Percentiles rank a stretch among this genome's conserved stretches.
phyloP scores from a whole-genome alignment of 2,797 vertebrate species.

The Sphenodon punctatus region DNA sequence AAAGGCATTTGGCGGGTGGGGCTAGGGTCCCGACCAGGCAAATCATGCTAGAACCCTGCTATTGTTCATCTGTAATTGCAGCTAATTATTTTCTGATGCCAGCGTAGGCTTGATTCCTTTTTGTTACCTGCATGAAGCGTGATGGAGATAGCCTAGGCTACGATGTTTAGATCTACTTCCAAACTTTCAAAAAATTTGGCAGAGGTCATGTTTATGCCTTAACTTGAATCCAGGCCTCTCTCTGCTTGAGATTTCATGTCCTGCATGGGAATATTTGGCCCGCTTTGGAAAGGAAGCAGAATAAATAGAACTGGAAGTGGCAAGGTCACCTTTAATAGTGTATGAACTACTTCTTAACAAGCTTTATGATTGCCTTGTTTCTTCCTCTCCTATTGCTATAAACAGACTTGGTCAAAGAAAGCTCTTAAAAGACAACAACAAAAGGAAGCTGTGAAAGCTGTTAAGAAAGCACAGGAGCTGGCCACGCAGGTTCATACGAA shows the following conservation, averaged over 20 bases:
- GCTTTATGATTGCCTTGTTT: conserved; percentile 78
- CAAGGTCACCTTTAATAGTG: conserved; percentile 74
- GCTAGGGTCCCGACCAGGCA: no score
- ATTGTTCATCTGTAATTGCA: neutral
- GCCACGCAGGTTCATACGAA: conserved; percentile 77
- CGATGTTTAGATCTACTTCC: neutral
- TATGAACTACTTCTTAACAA: conserved; percentile 64
- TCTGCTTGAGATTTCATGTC: conserved; percentile 43
- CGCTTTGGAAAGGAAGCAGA: conserved; percentile 74
- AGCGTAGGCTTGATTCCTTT: neutral
- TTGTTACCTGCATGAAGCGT: conserved; percentile 11
- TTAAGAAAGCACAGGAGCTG: conserved; percentile 86
- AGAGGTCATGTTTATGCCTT: no score
- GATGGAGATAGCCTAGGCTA: neutral
- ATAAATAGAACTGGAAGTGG: conserved; percentile 85
- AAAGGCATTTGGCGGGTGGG: no score
- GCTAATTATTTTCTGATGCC: neutral
- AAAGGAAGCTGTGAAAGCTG: conserved; percentile 86
- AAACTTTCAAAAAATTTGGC: neutral
- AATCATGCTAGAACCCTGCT: neutral
- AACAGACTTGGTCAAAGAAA: conserved; percentile 86
- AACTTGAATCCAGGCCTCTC: neutral
- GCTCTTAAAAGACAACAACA: conserved; percentile 81
- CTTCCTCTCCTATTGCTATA: conserved; percentile 76
- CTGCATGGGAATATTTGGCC: conserved; percentile 60